Conservation (phyloP, 2,113 vertebrate genomes). For the Entelurus aequoreus region DNA sequence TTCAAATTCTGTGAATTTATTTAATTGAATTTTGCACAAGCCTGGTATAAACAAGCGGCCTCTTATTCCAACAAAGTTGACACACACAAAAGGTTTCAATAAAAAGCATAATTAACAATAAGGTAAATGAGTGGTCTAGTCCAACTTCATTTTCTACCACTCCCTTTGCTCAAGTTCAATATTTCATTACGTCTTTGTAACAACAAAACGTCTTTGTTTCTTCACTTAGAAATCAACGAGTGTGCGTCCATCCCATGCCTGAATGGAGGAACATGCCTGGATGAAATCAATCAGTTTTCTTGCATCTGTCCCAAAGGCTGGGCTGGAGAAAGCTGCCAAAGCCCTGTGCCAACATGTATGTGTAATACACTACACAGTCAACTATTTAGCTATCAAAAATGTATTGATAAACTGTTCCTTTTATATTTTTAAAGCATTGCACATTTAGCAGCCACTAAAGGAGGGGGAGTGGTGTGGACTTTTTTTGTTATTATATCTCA, state of each 20-base stretch:
- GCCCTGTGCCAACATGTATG: slow-evolving; percentile 74
- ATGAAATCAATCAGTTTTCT: slow-evolving; percentile 73
- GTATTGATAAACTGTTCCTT: too few species aligned
- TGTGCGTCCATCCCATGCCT: slow-evolving; percentile 76
- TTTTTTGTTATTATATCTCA: too few species aligned
- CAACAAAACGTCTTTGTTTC: slow-evolving; percentile 14
- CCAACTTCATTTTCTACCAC: too few species aligned
- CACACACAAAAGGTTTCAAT: too few species aligned
- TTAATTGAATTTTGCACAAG: too few species aligned
- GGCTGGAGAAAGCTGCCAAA: slow-evolving; percentile 77
- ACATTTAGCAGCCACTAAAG: not conserved
- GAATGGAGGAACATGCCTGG: slow-evolving; percentile 78
- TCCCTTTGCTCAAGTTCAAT: too few species aligned
- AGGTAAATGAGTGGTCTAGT: not conserved
- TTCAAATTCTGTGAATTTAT: too few species aligned
- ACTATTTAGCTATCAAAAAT: not conserved
- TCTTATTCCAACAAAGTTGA: too few species aligned
- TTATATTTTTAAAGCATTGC: not conserved
- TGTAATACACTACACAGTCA: slow-evolving; percentile 21
- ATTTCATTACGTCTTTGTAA: too few species aligned
- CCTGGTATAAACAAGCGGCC: too few species aligned
- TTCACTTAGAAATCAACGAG: slow-evolving; percentile 71
- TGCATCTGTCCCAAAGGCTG: slow-evolving; percentile 79
- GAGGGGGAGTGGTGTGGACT: not conserved
- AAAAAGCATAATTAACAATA: not conserved